Evolutionary conservation across 2,797 vertebrate species (phyloP), one percentile per base, ranked within the genome.

Genomic region (Onychomys torridus): DNA sequence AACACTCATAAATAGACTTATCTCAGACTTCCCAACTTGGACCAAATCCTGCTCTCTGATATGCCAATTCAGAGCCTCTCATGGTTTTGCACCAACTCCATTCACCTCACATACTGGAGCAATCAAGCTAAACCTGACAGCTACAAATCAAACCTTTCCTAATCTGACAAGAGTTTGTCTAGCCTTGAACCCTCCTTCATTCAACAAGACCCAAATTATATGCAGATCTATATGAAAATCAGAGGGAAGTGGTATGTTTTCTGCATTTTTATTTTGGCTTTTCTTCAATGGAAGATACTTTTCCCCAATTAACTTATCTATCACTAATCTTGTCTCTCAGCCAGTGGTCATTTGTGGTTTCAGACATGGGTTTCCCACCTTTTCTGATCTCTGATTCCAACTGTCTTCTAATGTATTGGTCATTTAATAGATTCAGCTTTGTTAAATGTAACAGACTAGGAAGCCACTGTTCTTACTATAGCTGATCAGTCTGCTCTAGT

Each of bases 61-160:
- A 14, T 10, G 46, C 52, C 76, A 57, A 29, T 40, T 12, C 32
- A 91, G 84, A 63, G 12, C 29, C 57, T 61, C 57, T 37, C n/a
- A 9, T 79, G 0, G 40, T 67, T 84, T 67, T 55, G 13, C 23
- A 75, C 16, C 71, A 83, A 14, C 7, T 78, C 61, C 49, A 65
- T 43, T 82, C 37, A 46, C 55, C 16, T 78, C 77, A 67, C 9
- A 14, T 34, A 32, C 34, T 19, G 63, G 19, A 55, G 14, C 14
- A 69, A 67, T 59, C 49, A 32, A 6, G 43, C 63, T 78, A 65
- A 21, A 55, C 11, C 79, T 0, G 61, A 57, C 29, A 57, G 55
- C 55, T 67, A 27, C 49, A 95, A 91, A 83, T 89, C 75, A 96
- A 82, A 76, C 9, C 43, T 89, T 91, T 29, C 43, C 34, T 71